Evolutionary conservation across 2,888 invertebrate genomes (phyloP), one percentile per base, ranked within the genome.

Genomic region (Carterocephalus palaemon): DNA sequence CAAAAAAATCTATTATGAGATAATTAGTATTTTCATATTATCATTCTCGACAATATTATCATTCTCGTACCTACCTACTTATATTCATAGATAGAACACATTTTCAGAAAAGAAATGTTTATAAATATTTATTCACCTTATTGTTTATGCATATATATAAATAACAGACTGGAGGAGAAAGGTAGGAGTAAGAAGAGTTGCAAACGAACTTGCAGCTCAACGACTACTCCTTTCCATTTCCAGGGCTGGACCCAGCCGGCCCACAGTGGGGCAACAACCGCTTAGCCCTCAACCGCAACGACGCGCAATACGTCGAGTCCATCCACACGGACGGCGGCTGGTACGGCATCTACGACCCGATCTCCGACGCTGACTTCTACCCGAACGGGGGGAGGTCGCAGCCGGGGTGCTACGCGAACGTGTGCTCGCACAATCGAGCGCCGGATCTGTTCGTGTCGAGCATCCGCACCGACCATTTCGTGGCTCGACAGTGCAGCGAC

Each of bases 191-290:
- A n/a, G n/a, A n/a, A n/a, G n/a, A n/a, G n/a, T n/a, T n/a, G n/a
- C n/a, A n/a, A n/a, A n/a, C n/a, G n/a, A n/a, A n/a, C n/a, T n/a
- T n/a, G n/a, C n/a, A n/a, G n/a, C n/a, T n/a, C n/a, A n/a, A n/a
- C n/a, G n/a, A 29, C n/a, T 38, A 19, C 16, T 32, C 2, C 8
- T 4, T 20, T n/a, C 23, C 8, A 15, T 8, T 41, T 39, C 6
- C 22, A 81, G 83, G 79, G 41, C 51, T 82, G 41, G 84, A 82
- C 49, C 81, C 82, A 1, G 81, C 84, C 15, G 73, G 76, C 2
- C 82, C 82, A 3, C 16, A 33, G 3, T 84, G 78, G 77, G 59
- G 63, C 6, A 53, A 58, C n/a, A 77, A 70, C 49, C 40, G 51
- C 1, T 57, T 67, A 8, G 73, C 80, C 1, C 49, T 85, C 4